Base-by-base conservation (phyloP, 2,797 vertebrate species). In the Geotrypetes seraphini region DNA sequence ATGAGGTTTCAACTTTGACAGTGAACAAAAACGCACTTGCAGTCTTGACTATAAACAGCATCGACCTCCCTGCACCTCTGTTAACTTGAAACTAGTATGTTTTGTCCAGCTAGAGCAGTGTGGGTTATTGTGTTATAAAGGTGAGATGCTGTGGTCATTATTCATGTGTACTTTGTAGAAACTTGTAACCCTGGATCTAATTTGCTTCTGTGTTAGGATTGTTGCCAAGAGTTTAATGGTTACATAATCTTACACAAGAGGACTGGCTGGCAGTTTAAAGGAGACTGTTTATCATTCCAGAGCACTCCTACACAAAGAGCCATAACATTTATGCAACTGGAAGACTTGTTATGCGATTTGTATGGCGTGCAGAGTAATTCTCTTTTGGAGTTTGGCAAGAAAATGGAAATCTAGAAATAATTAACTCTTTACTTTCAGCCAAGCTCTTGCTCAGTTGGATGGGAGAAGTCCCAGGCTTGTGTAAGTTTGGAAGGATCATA, bases 291-390 rank as follows among this genome's bases (percentile, higher is more conserved):
- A 19, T 57, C 35, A 10, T 60, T 67, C 51, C 44, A 39, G 33
- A 58, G 56, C 48, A 43, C 60, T 56, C 53, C 60, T 45, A 50
- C 56, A 49, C 58, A 65, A 54, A 60, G 51, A 49, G 50, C 63
- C 53, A 37, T 66, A 57, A 28, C 4, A 8, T 45, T 21, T 23
- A 48, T 31, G 39, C 31, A 51, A 47, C 31, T 43, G 17, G 32
- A 36, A 54, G 41, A 31, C 11, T 46, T 60, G 55, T 57, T 45
- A 29, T 46, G 45, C 42, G 3, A 10, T 10, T 17, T 40, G 6
- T 4, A 12, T 31, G 13, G 18, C 22, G 13, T 12, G 62, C 44
- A 43, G 28, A 47, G 33, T 20, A 43, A 52, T 35, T 42, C 58
- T 39, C 51, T 50, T 43, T 48, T 14, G 32, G 48, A 51, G 45